Evolutionary conservation across 2,888 invertebrate genomes (phyloP).

Genomic region (Eupithecia pulchellata): DNA sequence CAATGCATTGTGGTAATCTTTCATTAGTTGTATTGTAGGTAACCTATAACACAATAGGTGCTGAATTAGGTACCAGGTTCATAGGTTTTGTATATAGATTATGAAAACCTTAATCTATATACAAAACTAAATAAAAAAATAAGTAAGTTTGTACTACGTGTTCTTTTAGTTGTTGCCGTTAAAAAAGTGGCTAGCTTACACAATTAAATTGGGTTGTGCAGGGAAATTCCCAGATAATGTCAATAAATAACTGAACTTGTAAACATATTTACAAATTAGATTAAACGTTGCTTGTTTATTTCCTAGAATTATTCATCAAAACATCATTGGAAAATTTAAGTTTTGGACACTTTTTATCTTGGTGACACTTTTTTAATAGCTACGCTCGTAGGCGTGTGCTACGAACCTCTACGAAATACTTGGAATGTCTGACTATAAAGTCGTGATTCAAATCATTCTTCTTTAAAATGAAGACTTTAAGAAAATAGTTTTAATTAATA

Average conservation of each 20-base stretch:
- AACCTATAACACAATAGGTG: not conserved
- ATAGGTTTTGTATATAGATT: not conserved
- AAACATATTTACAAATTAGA: not conserved
- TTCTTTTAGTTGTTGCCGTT: not conserved
- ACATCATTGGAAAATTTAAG: not conserved
- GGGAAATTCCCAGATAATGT: not conserved
- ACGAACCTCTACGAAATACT: not conserved
- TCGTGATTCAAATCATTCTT: not conserved
- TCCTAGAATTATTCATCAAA: not conserved
- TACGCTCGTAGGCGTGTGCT: constrained; percentile 1
- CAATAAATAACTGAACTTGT: not conserved
- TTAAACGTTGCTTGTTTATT: not conserved
- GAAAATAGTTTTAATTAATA: not conserved
- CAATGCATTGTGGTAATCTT: constrained; percentile 11
- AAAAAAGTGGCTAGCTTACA: not conserved
- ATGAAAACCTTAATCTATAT: too few species aligned
- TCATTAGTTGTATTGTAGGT: not conserved
- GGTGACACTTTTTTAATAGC: not conserved
- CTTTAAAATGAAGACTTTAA: not conserved
- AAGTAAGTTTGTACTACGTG: too few species aligned
- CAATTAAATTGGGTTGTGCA: not conserved
- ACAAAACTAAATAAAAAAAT: too few species aligned
- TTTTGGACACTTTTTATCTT: not conserved
- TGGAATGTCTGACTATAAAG: not conserved
- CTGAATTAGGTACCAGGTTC: not conserved